These are phyloP conservation scores for Helicoverpa assulta DNA, from an alignment of 2,888 invertebrate genomes.

Conservation along the genomic window DNA sequence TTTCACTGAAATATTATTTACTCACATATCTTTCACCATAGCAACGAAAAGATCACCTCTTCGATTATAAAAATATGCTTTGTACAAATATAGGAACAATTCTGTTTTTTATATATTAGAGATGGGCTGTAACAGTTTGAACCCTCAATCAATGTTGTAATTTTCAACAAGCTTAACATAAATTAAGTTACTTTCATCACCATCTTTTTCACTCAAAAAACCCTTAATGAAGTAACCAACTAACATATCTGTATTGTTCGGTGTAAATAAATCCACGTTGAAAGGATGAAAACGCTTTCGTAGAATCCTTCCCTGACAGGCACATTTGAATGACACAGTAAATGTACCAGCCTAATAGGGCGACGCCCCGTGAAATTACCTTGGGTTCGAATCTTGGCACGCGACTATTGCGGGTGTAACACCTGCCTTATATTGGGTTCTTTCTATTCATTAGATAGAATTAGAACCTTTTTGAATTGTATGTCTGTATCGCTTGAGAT, in stretches of 20 bases:
- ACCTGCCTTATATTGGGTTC: constrained; percentile 25
- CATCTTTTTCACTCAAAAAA: too few relatives aligned
- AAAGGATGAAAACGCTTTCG: constrained; percentile 25
- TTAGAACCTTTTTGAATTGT: constrained; percentile 10
- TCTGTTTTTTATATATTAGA: too few relatives aligned
- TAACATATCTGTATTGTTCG: constrained; percentile 2
- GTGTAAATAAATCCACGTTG: constrained; percentile 37
- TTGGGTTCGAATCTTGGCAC: constrained; percentile 27
- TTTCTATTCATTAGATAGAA: constrained; percentile 30
- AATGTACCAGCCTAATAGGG: constrained; percentile 29
- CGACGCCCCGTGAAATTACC: constrained; percentile 22
- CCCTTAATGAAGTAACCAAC: too few relatives aligned
- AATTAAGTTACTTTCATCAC: too few relatives aligned
- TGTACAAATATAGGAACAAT: too few relatives aligned
- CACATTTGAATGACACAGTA: constrained; percentile 52
- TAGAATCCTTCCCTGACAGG: constrained; percentile 31
- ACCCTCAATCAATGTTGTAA: too few relatives aligned
- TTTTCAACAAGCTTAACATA: too few relatives aligned
- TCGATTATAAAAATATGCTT: too few relatives aligned
- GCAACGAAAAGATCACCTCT: too few relatives aligned
- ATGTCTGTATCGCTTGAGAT: neutral
- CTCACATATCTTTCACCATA: too few relatives aligned
- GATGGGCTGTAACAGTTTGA: too few relatives aligned
- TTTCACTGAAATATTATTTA: too few relatives aligned
- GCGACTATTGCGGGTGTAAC: constrained; percentile 11